Base-by-base conservation (phyloP, 2,797 vertebrate genomes). In the Lepidocolaptes lacrymiger region DNA sequence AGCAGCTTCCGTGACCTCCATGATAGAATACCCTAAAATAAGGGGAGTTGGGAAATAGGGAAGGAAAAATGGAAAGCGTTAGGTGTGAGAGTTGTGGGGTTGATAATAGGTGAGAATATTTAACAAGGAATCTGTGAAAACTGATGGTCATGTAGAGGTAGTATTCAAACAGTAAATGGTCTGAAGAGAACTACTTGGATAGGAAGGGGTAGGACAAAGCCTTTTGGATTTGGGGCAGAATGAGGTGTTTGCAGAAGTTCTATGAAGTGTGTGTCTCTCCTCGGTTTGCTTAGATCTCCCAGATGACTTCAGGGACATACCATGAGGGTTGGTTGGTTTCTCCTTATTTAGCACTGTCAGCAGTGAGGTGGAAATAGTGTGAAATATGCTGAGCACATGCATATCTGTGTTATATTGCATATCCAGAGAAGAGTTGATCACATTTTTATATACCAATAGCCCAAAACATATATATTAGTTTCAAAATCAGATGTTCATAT, bases 61-160 rank as follows among this genome's bases (percentile, higher is more conserved):
- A 8, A 5, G 18, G 61, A 39, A 11, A 4, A 72, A 7, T 7
- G 56, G 22, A 43, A 85, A 54, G 7, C 7, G 12, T 39, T 23
- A 48, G 11, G 9, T 67, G 9, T 71, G 46, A 6, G 5, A 61
- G 14, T 59, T 54, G 8, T 52, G 27, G 24, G 8, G 6, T 48
- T 82, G 39, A 18, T 48, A 11, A 12, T 59, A 39, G 8, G 8
- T 80, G 26, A 52, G 44, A 9, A 39, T 83, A 56, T 24, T 69
- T 27, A 24, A 23, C 39, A 26, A 44, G 16, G 3, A 34, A 6
- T 61, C 73, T 79, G 14, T 84, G 52, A 46, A 88, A 78, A 41
- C 3, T 14, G 5, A 0, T n/a, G 24, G 22, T 46, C 3, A 0
- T 6, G 5, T 27, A 34, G 22, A 84, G 19, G 3, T 56, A 22